Percentiles rank a stretch among this genome's conserved stretches.
Conservation (phyloP, 2,113 vertebrate species). For the Planiliza haematocheilus region DNA sequence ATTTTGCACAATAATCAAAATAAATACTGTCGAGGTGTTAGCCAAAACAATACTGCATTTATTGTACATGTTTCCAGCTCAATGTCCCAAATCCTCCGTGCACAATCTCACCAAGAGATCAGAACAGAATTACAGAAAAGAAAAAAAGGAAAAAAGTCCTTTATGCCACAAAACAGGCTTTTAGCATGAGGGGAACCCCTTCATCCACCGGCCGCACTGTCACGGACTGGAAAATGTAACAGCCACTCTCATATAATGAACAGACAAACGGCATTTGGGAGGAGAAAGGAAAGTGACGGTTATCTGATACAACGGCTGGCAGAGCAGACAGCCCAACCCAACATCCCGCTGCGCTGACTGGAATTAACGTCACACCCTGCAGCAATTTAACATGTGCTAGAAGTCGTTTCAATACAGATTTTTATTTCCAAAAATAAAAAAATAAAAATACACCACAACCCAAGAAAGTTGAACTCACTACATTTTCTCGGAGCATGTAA, state of each 20-base stretch:
- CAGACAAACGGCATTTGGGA: slow-evolving; percentile 25
- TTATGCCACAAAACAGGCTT: slow-evolving; percentile 15
- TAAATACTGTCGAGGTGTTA: too few relatives aligned
- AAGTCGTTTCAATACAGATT: background rate
- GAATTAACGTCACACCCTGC: slow-evolving; percentile 18
- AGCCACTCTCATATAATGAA: slow-evolving; percentile 23
- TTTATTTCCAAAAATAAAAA: background rate
- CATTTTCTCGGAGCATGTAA: too few relatives aligned
- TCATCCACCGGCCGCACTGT: slow-evolving; percentile 49
- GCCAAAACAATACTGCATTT: too few relatives aligned
- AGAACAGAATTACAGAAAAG: too few relatives aligned
- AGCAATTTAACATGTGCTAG: slow-evolving; percentile 1
- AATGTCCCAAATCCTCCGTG: too few relatives aligned
- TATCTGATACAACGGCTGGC: slow-evolving; percentile 15
- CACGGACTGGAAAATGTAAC: slow-evolving; percentile 41
- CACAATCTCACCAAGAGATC: too few relatives aligned
- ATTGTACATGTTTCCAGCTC: too few relatives aligned
- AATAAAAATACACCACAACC: background rate
- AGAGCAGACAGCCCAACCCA: slow-evolving; percentile 1
- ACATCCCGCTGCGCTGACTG: slow-evolving; percentile 22
- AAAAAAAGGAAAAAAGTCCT: too few relatives aligned
- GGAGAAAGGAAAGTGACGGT: slow-evolving; percentile 11
- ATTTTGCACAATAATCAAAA: too few relatives aligned
- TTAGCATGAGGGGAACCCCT: slow-evolving; percentile 7
- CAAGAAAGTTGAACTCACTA: too few relatives aligned